phyloP scores from a whole-genome alignment of 2,888 invertebrate genomes.

The Helicoverpa assulta region DNA sequence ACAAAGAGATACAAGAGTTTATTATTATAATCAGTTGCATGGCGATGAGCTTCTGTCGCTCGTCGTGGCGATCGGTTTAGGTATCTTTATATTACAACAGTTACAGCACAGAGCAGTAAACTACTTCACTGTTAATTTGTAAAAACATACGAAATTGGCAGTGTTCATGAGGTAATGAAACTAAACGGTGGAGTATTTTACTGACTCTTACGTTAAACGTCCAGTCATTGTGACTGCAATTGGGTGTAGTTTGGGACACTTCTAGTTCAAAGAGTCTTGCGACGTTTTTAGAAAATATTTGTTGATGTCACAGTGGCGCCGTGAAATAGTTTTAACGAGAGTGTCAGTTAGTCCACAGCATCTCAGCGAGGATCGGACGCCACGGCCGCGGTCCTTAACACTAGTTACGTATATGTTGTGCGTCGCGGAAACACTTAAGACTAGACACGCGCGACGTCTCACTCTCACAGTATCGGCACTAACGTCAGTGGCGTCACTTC shows the following conservation, averaged over 20 bases:
- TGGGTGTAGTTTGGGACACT: slow-evolving; percentile 10
- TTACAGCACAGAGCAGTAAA: slow-evolving; percentile 53
- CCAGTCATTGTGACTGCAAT: slow-evolving; percentile 14
- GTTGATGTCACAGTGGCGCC: slow-evolving; percentile 11
- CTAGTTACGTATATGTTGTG: slow-evolving; percentile 87
- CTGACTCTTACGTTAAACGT: slow-evolving; percentile 32
- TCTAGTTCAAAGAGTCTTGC: slow-evolving; percentile 20
- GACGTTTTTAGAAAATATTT: slow-evolving; percentile 15
- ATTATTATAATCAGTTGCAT: slow-evolving; percentile 39
- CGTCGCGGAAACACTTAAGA: slow-evolving; percentile 80
- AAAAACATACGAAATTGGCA: slow-evolving; percentile 59
- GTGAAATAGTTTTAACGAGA: slow-evolving; percentile 19
- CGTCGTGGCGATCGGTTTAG: slow-evolving; percentile 24
- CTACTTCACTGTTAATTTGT: slow-evolving; percentile 46
- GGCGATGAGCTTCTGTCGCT: slow-evolving; percentile 48
- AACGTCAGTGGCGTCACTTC: slow-evolving; percentile 53
- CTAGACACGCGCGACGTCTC: slow-evolving; percentile 79
- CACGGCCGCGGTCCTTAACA: slow-evolving; percentile 68
- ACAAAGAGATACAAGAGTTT: slow-evolving; percentile 46
- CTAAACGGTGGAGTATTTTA: slow-evolving; percentile 53
- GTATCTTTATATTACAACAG: slow-evolving; percentile 29
- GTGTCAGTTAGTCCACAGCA: slow-evolving; percentile 33
- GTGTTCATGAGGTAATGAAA: slow-evolving; percentile 60
- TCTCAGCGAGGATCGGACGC: slow-evolving; percentile 36
- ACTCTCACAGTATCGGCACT: slow-evolving; percentile 57